A percentile compares a stretch with the other conserved stretches of the same genome.
phyloP scores from a whole-genome alignment of 2,888 invertebrate species.

The Yponomeuta sedellus region DNA sequence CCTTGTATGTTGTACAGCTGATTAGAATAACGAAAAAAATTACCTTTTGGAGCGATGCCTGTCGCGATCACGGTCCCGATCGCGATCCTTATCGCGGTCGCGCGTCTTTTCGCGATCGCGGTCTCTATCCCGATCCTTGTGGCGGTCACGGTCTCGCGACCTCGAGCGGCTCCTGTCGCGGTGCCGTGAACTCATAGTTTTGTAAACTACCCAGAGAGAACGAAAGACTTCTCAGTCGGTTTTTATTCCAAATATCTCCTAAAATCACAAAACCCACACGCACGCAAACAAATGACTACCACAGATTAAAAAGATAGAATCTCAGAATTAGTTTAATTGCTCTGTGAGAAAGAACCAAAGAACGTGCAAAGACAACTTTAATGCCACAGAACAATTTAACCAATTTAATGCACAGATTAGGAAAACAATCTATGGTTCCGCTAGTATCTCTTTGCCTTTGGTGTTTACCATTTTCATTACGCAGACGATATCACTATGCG shows the following conservation, averaged over 20 bases:
- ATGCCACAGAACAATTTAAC: too few relatives aligned
- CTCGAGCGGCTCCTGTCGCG: slow-evolving; percentile 70
- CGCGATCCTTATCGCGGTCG: slow-evolving; percentile 45
- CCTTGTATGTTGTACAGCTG: neutral
- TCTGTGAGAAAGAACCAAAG: too few relatives aligned
- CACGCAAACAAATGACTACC: neutral
- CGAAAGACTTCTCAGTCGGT: too few relatives aligned
- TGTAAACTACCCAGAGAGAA: neutral
- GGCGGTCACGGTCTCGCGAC: slow-evolving; percentile 54
- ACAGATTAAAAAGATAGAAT: too few relatives aligned
- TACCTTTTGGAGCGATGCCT: slow-evolving; percentile 69
- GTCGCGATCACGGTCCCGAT: slow-evolving; percentile 63
- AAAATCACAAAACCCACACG: neutral
- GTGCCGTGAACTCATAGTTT: slow-evolving; percentile 72
- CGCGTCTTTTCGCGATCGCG: slow-evolving; percentile 47
- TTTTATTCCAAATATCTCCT: too few relatives aligned
- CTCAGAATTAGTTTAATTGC: too few relatives aligned
- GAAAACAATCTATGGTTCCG: too few relatives aligned
- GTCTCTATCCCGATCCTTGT: slow-evolving; percentile 46
- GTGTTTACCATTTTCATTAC: too few relatives aligned
- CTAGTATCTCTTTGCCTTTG: too few relatives aligned
- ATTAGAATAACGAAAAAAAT: slow-evolving; percentile 17
- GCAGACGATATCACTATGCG: too few relatives aligned
- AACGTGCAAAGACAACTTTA: too few relatives aligned
- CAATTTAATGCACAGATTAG: too few relatives aligned